Evolutionary conservation across 2,113 vertebrate species (phyloP), one percentile per base, ranked within the genome.

Genomic region (Corynorhinus townsendii): DNA sequence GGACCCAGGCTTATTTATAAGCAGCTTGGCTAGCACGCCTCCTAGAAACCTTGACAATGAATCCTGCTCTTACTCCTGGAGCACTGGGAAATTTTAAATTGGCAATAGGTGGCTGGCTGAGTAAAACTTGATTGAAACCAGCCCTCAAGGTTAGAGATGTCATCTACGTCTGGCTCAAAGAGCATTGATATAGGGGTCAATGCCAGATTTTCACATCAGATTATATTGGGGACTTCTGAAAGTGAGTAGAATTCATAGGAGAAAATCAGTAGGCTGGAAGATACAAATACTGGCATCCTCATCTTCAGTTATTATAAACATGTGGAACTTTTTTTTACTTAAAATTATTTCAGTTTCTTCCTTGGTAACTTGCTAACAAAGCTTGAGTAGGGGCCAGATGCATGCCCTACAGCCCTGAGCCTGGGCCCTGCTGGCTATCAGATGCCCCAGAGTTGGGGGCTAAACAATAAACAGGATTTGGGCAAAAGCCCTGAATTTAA

Each of bases 111-210:
- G 80, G 24, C 52, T 40, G 76, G 43, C 52, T 62, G 59, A 62
- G 26, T 62, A 62, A 28, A 28, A 12, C 59, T 62, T 93, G 80
- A 93, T 95, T 88, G 89, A 96, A 95, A 91, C 35, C 84, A 94
- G 66, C 14, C 71, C 69, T 83, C 16, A 2, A n/a, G 33, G 26
- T 16, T n/a, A 68, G 77, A 79, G 59, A 87, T 92, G n/a, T 52
- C 38, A 83, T 83, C 52, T 45, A 10, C 64, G 66, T 77, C 38
- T 52, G 11, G 47, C 62, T 86, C 45, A 59, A 7, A 87, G 69
- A 86, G 62, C 20, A 91, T 68, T 73, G 76, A n/a, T 93, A 64
- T 20, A 43, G 45, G 28, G 15, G 26, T 86, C 79, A 59, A 11
- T 77, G 52, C 24, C 24, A 26, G 19, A 40, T 75, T 82, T 83